Evolutionary conservation across 2,113 vertebrate genomes (phyloP), one percentile per base, ranked within the genome.

Genomic region (Athene noctua): DNA sequence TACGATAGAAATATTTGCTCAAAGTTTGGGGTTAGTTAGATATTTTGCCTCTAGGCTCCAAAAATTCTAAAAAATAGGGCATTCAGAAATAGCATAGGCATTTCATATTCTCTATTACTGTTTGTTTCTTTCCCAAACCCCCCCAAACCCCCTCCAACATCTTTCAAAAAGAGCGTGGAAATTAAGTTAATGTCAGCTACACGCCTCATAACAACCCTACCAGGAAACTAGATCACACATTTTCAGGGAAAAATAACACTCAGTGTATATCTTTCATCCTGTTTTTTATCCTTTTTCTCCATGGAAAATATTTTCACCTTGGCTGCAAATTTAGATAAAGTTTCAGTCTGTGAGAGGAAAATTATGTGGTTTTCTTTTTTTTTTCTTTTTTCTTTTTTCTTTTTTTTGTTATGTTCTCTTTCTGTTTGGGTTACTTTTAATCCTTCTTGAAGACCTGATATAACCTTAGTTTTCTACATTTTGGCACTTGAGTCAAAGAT

Each of bases 301-400:
- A 63, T 17, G 80, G 83, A 97, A 96, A 91, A 80, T 94, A 90
- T 86, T 90, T n/a, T 74, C 14, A 63, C 14, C 51, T 92, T 95
- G 59, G 88, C 83, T 66, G 22, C 13, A 86, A 91, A 78, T 61
- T 52, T 34, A 83, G 73, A 51, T 62, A 78, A 73, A 73, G 18
- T 86, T 93, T 93, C 74, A 49, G 61, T n/a, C n/a, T 80, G 32
- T 55, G 49, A 92, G 14, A 57, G 17, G 32, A 90, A 86, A 92
- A 73, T 47, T 21, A n/a, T 22, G 20, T 72, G 26, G 7, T 27
- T 19, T 40, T 15, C 11, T 15, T 51, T 13, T 42, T 13, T 42
- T 7, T 9, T 15, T 17, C 8, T 40, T 40, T 13, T 21, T 26
- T 20, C 38, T 38, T 58, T 22, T 25, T 16, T 13, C 21, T 29